phyloP scores from a whole-genome alignment of 2,113 vertebrate species.

The Dasyprocta punctata region DNA sequence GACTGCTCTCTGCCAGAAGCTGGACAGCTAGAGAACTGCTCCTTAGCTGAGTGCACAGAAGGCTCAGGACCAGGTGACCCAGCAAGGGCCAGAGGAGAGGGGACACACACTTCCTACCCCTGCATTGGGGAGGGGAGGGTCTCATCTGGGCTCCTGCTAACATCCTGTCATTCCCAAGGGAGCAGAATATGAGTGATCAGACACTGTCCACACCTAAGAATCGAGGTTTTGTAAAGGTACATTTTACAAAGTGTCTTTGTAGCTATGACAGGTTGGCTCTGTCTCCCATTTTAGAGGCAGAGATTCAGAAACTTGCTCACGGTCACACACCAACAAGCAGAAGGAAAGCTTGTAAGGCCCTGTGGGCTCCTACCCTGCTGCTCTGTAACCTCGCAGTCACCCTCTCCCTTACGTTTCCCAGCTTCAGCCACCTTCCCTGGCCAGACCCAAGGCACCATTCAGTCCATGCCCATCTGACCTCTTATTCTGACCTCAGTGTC shows the following conservation, averaged over 20 bases:
- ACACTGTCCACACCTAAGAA: not conserved
- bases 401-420: accelerated
- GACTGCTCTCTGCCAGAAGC: not conserved
- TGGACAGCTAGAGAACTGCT: not conserved
- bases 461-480: not conserved
- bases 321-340: not conserved
- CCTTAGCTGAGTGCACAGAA: not conserved
- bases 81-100: no score
- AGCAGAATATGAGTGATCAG: not conserved
- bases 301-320: not conserved
- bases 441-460: not conserved
- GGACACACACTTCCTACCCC: not conserved
- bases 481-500: slow-evolving; percentile 1
- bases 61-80: not conserved
- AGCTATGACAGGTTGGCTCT: not conserved
- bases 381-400: not conserved
- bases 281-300: not conserved
- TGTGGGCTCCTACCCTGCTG: not conserved
- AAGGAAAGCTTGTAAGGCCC: not conserved
- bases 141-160: not conserved
- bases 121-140: not conserved
- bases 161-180: not conserved
- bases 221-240: not conserved
- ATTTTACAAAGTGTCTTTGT: not conserved
- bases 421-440: not conserved